Conservation (phyloP, 1,140 invertebrate genomes). For the Muscidifurax raptorellus region DNA sequence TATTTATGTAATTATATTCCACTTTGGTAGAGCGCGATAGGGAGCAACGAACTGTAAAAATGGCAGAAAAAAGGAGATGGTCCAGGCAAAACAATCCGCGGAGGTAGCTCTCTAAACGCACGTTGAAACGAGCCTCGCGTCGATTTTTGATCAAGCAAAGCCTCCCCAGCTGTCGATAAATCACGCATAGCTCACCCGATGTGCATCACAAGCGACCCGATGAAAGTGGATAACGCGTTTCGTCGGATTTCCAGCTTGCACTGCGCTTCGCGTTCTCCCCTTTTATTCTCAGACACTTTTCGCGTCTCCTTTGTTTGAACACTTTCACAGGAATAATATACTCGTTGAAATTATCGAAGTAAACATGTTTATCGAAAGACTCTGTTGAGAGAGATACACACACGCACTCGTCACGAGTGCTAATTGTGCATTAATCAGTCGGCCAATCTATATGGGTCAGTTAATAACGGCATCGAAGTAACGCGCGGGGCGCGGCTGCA, state of each 20-base stretch:
- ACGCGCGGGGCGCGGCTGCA: constrained; percentile 58
- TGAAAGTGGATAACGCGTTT: constrained; percentile 57
- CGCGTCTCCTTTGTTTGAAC: too few species aligned
- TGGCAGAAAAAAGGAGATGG: not conserved
- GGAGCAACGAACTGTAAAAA: constrained; percentile 42
- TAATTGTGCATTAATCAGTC: constrained; percentile 63
- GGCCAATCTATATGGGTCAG: constrained; percentile 60
- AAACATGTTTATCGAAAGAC: not conserved
- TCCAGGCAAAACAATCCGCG: constrained; percentile 34
- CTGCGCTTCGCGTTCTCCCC: not conserved
- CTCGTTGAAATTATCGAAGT: not conserved
- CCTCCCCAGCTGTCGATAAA: constrained; percentile 54
- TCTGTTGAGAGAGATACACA: not conserved
- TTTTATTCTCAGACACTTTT: not conserved
- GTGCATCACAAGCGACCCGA: constrained; percentile 47
- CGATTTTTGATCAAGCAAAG: constrained; percentile 58
- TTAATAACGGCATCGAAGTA: constrained; percentile 60
- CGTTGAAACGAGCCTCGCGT: constrained; percentile 57
- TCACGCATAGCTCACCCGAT: constrained; percentile 35
- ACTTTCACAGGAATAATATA: not conserved
- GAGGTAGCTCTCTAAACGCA: constrained; percentile 3
- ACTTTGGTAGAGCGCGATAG: constrained; percentile 64
- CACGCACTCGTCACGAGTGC: constrained; percentile 39
- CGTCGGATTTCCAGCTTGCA: not conserved
- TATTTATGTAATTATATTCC: constrained; percentile 72